These are phyloP conservation scores for Rhabdomys dilectus DNA, from an alignment of 2,113 vertebrate species.

Conservation along the genomic window DNA sequence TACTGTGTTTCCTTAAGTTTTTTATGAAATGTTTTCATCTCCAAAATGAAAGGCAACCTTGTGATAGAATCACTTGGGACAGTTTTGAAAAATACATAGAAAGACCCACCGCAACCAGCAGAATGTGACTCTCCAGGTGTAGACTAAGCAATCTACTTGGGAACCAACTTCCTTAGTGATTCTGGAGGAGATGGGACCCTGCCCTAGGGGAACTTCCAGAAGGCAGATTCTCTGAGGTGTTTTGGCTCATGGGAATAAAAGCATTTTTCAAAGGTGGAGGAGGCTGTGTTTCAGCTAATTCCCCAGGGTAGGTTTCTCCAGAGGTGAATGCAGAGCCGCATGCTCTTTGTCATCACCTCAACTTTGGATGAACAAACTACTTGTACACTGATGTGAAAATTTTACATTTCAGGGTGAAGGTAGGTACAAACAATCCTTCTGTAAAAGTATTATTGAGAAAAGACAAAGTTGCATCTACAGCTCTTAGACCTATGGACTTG, in stretches of 20 bases:
- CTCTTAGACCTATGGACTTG: not conserved
- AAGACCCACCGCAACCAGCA: not conserved
- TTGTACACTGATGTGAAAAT: not conserved
- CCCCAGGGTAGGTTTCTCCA: slow-evolving; percentile 11
- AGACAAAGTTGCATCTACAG: not conserved
- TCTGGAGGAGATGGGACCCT: not conserved
- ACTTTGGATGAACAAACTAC: slow-evolving; percentile 2
- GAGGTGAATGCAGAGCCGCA: slow-evolving; percentile 27
- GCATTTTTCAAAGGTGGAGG: slow-evolving; percentile 36
- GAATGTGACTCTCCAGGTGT: slow-evolving; percentile 16
- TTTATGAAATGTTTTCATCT: not conserved
- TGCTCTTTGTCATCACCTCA: slow-evolving; percentile 23
- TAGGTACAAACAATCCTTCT: not conserved
- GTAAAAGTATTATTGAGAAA: slow-evolving; percentile 45
- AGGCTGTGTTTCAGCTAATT: slow-evolving; percentile 33
- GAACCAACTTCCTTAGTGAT: not conserved
- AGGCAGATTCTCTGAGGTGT: slow-evolving; percentile 36
- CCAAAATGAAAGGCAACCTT: slow-evolving; percentile 16
- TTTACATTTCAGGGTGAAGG: not conserved
- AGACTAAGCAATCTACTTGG: not conserved
- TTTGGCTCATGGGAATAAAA: slow-evolving; percentile 49
- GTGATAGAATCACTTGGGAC: not conserved
- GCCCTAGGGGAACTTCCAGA: not conserved
- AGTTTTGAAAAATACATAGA: not conserved
- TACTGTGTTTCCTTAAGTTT: not conserved